phyloP scores from a whole-genome alignment of 1,140 invertebrate species.

The Telenomus remus region DNA sequence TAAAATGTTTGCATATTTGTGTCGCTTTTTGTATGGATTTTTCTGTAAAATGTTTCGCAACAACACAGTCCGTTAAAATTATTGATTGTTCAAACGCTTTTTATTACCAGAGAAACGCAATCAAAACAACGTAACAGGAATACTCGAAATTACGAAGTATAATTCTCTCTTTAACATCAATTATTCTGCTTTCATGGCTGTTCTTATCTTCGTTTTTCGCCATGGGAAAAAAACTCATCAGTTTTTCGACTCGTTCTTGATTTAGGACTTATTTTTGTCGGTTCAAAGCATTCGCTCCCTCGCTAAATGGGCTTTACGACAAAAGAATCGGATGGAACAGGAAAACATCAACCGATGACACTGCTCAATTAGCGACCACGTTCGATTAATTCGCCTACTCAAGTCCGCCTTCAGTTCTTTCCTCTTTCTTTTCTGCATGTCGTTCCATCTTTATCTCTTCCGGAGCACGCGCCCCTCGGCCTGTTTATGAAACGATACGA shows the following conservation, averaged over 20 bases:
- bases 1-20: too few species aligned
- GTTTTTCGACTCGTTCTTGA: slow-evolving; percentile 62
- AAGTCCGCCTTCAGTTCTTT: not conserved
- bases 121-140: too few species aligned
- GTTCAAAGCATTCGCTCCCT: slow-evolving; percentile 64
- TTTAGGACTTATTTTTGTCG: slow-evolving; percentile 69
- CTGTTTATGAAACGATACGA: slow-evolving; percentile 39
- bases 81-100: too few species aligned
- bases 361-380: slow-evolving; percentile 58
- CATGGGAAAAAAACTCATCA: slow-evolving; percentile 29
- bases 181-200: slow-evolving; percentile 28
- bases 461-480: not conserved
- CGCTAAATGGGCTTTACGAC: slow-evolving; percentile 55
- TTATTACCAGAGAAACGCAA: too few species aligned
- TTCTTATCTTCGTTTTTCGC: slow-evolving; percentile 57
- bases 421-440: not conserved
- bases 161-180: slow-evolving; percentile 9
- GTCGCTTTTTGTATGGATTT: too few species aligned
- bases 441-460: not conserved
- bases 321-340: slow-evolving; percentile 38
- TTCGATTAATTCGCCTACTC: slow-evolving; percentile 15
- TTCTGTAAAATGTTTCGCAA: too few species aligned
- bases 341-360: slow-evolving; percentile 55
- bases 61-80: too few species aligned
- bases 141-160: too few species aligned